Base-by-base conservation (phyloP, 2,888 invertebrate genomes). In the Octodonta nipae region DNA sequence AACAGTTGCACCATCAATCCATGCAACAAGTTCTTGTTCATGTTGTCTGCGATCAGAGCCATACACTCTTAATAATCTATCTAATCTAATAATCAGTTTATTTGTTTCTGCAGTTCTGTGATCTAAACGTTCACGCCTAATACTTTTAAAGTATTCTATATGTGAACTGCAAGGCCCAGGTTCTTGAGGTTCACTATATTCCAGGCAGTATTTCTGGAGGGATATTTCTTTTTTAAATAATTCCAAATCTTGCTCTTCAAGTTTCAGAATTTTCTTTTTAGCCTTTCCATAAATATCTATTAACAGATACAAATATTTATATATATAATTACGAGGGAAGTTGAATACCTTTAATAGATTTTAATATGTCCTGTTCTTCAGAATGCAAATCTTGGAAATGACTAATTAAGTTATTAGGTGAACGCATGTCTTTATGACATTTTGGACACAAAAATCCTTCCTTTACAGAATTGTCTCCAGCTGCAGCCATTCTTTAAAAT, bases 401-500 rank as follows among this genome's bases (percentile, higher is more conserved):
- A 43, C 73, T 71, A 33, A 85, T 81, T 34, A 95, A 67, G 54
- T 82, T 79, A 32, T 75, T 71, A 4, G 87, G 78, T 8, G 87
- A 83, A 54, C 85, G 83, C 28, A 89, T 70, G 60, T 95, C 92
- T 22, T 79, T 78, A 64, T 87, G 82, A 54, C 95, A 95, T 49
- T 92, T 86, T 0, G 95, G 93, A 60, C 95, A 95, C 6, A 95
- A 67, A 56, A 95, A 93, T 4, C 95, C 95, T 62, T 95, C 92
- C 37, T 85, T 66, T 45, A 88, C 81, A 50, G 37, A 35, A 29
- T 34, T 35, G 10, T 38, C 37, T 30, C 45, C 49, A 5, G 52
- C 46, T n/a, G n/a, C n/a, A n/a, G n/a, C n/a, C n/a, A n/a, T n/a
- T n/a, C n/a, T n/a, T n/a, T n/a, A n/a, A n/a, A n/a, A n/a, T n/a